phyloP scores from a whole-genome alignment of 2,888 invertebrate species.

The Epirrhoe tristata region DNA sequence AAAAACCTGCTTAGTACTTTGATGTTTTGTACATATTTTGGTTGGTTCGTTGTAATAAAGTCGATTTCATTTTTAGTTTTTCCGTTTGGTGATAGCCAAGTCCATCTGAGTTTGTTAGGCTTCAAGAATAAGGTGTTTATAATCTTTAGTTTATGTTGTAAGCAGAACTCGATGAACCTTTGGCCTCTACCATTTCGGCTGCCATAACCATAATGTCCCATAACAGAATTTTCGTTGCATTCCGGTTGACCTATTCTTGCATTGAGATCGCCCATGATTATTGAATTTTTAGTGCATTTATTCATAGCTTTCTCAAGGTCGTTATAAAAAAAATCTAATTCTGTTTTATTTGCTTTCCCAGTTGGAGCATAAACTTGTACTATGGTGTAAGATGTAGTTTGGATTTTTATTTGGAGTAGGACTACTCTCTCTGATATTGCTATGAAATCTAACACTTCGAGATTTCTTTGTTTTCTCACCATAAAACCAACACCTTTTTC shows the following conservation, averaged over 20 bases:
- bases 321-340: slow-evolving; percentile 5
- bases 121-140: slow-evolving; percentile 22
- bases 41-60: slow-evolving; percentile 10
- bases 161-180: slow-evolving; percentile 20
- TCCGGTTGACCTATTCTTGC: slow-evolving; percentile 14
- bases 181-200: slow-evolving; percentile 24
- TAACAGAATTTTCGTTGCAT: background rate
- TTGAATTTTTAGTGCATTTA: slow-evolving; percentile 8
- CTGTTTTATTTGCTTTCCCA: background rate
- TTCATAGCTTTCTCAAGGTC: slow-evolving; percentile 4
- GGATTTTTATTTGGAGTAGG: slow-evolving; percentile 6
- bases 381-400: background rate
- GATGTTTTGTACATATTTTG: slow-evolving; percentile 9
- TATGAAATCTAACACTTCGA: background rate
- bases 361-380: slow-evolving; percentile 26
- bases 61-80: slow-evolving; percentile 13
- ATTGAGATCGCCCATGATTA: slow-evolving; percentile 16
- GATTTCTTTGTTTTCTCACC: background rate
- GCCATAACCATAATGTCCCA: slow-evolving; percentile 18
- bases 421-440: slow-evolving; percentile 8
- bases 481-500: slow-evolving; percentile 14
- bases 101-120: slow-evolving; percentile 20
- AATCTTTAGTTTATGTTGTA: slow-evolving; percentile 26
- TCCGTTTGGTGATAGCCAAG: slow-evolving; percentile 13
- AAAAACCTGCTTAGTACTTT: background rate